phyloP scores from a whole-genome alignment of 2,797 vertebrate genomes.

The Hapalemur alaotrensis region DNA sequence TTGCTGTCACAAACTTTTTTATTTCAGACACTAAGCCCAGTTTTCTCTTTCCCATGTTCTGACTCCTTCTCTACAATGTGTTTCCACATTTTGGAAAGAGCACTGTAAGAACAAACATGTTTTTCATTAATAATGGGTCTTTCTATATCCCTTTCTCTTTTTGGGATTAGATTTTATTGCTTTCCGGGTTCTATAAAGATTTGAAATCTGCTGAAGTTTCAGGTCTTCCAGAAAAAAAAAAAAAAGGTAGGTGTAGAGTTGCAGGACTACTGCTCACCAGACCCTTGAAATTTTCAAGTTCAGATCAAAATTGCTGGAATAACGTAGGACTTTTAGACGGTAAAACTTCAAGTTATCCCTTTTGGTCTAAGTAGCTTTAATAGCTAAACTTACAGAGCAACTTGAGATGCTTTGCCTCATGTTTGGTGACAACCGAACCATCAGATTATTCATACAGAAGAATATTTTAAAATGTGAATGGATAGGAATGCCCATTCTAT shows the following conservation, averaged over 20 bases:
- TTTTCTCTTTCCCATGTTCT: background rate
- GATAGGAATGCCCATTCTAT: background rate
- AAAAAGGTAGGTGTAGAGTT: background rate
- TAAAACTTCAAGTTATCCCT: background rate
- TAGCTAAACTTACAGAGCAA: background rate
- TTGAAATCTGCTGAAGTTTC: constrained; percentile 23
- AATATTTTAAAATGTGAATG: constrained; percentile 4
- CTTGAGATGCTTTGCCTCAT: background rate
- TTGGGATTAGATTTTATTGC: background rate
- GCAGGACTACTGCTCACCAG: background rate
- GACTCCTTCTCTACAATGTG: background rate
- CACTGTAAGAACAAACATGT: background rate
- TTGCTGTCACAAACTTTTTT: background rate
- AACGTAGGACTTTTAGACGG: background rate
- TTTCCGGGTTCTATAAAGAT: background rate
- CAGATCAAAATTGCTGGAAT: background rate
- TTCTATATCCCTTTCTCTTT: background rate
- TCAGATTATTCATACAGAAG: constrained; percentile 4
- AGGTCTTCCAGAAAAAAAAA: background rate
- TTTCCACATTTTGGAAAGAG: background rate
- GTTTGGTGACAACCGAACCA: constrained; percentile 17
- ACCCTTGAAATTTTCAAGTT: background rate
- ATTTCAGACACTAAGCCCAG: background rate
- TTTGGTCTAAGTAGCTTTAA: background rate
- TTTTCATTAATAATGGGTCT: background rate